Evolutionary conservation across 64 coral and sea anemone genomes (phyloP).

Genomic region (Stichodactyla helianthus): DNA sequence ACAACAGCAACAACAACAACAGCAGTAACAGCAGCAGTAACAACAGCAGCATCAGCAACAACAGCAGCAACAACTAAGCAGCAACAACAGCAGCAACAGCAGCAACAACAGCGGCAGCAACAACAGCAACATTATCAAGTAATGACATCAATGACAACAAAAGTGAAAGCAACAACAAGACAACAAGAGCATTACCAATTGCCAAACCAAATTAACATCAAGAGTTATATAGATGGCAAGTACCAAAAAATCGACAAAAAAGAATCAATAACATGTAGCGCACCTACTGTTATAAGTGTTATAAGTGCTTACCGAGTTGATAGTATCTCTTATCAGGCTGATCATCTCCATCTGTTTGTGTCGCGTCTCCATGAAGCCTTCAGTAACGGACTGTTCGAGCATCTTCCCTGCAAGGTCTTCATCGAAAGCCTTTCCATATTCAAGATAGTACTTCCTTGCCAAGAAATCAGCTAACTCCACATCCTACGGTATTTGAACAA

Average conservation of each 20-base stretch:
- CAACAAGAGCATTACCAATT: neutral
- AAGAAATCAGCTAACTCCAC: slow-evolving; percentile 31
- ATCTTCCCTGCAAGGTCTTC: neutral
- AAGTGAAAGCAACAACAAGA: neutral
- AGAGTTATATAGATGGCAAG: too few relatives aligned
- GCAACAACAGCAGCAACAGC: neutral
- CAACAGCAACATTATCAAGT: neutral
- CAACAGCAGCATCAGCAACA: neutral
- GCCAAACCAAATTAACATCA: neutral
- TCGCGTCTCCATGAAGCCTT: neutral
- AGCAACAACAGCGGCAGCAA: neutral
- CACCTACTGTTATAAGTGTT: neutral
- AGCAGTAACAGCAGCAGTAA: neutral
- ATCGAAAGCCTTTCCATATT: slow-evolving; percentile 20
- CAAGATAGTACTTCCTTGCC: slow-evolving; percentile 41
- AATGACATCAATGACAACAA: neutral
- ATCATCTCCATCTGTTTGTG: neutral
- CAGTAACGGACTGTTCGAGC: neutral
- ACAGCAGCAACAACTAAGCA: neutral
- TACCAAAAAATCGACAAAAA: neutral
- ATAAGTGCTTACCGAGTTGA: neutral
- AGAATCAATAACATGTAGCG: neutral
- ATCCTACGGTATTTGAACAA: neutral
- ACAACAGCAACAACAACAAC: neutral
- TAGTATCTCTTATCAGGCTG: neutral